Conservation (phyloP, 2,888 invertebrate genomes). For the Venusia cambrica region DNA sequence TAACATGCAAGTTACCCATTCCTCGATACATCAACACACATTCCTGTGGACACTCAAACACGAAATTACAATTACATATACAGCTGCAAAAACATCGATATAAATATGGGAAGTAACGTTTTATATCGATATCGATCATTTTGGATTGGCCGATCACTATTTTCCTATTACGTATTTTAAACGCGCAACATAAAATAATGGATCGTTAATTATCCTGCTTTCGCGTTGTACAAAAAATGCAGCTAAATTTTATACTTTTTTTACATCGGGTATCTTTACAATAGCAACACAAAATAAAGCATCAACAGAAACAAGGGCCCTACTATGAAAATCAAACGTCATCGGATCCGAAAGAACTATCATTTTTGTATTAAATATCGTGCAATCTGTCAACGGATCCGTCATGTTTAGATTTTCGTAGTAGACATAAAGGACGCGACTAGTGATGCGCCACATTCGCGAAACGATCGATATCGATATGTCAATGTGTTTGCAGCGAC, state of each 20-base stretch:
- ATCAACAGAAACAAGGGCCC: no score
- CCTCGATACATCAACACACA: constrained; percentile 70
- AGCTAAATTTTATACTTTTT: no score
- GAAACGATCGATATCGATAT: constrained; percentile 22
- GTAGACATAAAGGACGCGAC: constrained; percentile 1
- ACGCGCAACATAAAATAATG: no score
- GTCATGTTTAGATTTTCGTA: not conserved
- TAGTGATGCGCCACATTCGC: constrained; percentile 28
- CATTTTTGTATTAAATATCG: no score
- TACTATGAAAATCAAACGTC: no score
- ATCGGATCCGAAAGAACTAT: no score
- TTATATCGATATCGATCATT: constrained; percentile 23
- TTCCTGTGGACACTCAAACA: constrained; percentile 75
- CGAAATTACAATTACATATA: constrained; percentile 48
- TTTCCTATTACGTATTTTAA: no score
- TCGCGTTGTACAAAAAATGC: no score
- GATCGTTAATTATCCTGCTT: no score
- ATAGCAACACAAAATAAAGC: no score
- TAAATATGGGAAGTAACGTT: constrained; percentile 15
- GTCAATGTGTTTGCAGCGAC: constrained; percentile 37
- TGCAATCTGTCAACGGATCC: no score
- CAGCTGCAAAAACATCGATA: constrained; percentile 47
- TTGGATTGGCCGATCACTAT: constrained; percentile 16
- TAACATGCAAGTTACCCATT: constrained; percentile 63
- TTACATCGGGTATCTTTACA: no score